A percentile compares a stretch with the other conserved stretches of the same genome.
Conservation (phyloP, 1,140 invertebrate genomes). For the Maconellicoccus hirsutus region DNA sequence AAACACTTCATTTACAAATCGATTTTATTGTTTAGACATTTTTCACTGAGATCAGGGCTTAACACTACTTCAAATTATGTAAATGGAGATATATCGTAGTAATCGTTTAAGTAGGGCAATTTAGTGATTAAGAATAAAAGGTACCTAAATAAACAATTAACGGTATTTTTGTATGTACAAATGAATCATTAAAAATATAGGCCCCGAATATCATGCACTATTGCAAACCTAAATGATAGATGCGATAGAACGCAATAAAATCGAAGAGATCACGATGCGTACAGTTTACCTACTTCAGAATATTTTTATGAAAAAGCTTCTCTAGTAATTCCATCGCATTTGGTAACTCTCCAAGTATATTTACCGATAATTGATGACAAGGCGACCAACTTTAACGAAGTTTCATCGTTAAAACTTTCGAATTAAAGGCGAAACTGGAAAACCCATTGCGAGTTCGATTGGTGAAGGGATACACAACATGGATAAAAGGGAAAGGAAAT, state of each 20-base stretch:
- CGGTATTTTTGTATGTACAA: too few species aligned
- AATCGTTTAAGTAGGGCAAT: too few species aligned
- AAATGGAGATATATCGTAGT: too few species aligned
- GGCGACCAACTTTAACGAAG: constrained; percentile 12
- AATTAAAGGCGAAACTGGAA: constrained; percentile 17
- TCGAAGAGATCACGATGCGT: not conserved
- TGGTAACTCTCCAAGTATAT: constrained; percentile 15
- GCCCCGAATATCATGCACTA: too few species aligned
- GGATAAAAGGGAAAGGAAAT: not conserved
- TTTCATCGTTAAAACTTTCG: constrained; percentile 18
- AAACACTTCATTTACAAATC: not conserved
- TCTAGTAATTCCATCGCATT: constrained; percentile 2
- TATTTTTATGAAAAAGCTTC: not conserved
- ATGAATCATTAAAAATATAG: too few species aligned
- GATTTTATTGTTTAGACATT: not conserved
- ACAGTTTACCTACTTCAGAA: not conserved
- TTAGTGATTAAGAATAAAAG: too few species aligned
- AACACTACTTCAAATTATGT: too few species aligned
- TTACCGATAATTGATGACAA: constrained; percentile 20
- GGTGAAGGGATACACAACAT: not conserved
- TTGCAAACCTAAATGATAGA: too few species aligned
- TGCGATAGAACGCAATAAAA: not conserved
- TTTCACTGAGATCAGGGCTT: too few species aligned
- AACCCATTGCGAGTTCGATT: not conserved
- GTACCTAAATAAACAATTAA: too few species aligned